Evolutionary conservation across 2,797 vertebrate species (phyloP).

Genomic region (Antrozous pallidus): DNA sequence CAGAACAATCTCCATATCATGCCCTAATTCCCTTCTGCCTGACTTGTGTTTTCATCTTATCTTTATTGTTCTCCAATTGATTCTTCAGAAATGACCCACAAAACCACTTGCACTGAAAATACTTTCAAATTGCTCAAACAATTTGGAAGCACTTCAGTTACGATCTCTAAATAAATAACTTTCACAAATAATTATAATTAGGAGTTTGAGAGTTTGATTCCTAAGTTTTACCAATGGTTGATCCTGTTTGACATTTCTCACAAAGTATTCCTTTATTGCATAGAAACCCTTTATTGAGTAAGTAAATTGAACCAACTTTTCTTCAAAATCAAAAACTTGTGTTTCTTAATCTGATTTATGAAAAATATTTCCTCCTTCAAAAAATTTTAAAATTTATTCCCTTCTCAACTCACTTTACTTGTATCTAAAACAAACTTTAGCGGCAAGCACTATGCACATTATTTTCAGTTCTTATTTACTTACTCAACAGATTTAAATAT

Average conservation of each 20-base stretch:
- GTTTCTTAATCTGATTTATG: neutral
- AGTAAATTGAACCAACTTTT: neutral
- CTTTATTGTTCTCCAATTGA: neutral
- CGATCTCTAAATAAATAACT: neutral
- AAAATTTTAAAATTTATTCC: neutral
- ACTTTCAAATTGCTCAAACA: neutral
- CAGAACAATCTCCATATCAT: slow-evolving; percentile 3
- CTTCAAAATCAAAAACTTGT: neutral
- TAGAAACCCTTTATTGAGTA: neutral
- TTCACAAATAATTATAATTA: slow-evolving; percentile 3
- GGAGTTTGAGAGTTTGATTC: neutral
- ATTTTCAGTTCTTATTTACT: neutral
- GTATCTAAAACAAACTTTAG: neutral
- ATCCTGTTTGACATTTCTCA: neutral
- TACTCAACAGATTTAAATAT: neutral
- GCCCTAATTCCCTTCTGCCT: neutral
- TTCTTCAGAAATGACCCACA: neutral
- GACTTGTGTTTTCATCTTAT: slow-evolving; percentile 13
- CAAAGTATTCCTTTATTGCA: neutral
- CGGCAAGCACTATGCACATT: neutral
- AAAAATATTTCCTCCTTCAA: neutral
- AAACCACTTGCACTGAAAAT: slow-evolving; percentile 2
- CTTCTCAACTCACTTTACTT: neutral
- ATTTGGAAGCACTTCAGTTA: neutral
- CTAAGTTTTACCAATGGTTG: neutral